Base-by-base conservation (phyloP, 2,113 vertebrate genomes). In the Zeus faber region DNA sequence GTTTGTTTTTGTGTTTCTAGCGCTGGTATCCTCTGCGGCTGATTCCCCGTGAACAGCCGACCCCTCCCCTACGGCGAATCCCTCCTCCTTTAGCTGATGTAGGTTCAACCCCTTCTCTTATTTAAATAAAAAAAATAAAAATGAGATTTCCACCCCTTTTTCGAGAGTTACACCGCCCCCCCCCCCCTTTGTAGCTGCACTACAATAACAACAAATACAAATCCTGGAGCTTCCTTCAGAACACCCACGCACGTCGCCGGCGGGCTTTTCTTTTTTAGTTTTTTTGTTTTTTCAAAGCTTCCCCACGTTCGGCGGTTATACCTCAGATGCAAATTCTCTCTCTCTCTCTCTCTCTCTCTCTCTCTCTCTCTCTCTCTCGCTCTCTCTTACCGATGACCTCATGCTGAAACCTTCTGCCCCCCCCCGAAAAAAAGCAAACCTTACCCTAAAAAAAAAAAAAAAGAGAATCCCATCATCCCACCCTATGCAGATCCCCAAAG, bases 401-500 rank as follows among this genome's bases (percentile, higher is more conserved):
- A 35, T 35, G 33, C 33, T 14, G 33, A 35, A 35, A 35, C 33
- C 33, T 35, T 17, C 40, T 3, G 1, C 40, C 40, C 45, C 10
- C 11, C 45, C 5, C 11, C 10, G n/a, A n/a, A n/a, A n/a, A n/a
- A n/a, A n/a, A n/a, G n/a, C n/a, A n/a, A n/a, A n/a, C n/a, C n/a
- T n/a, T n/a, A n/a, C n/a, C n/a, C n/a, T n/a, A n/a, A n/a, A n/a
- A n/a, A n/a, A n/a, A n/a, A n/a, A n/a, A n/a, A n/a, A n/a, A n/a
- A n/a, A 11, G 7, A n/a, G 1, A 41, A 48, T 40, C 53, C 53
- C 23, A 50, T 40, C 52, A 54, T 35, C 37, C n/a, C 52, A 22
- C 67, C 80, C 71, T 80, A 77, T 80, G 80, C 71, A 82, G 77
- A 75, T 65, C 68, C 74, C 63, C 71, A 73, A 76, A 83, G 77